These are phyloP conservation scores for Nesogale talazaci DNA, from an alignment of 2,113 vertebrate genomes.

Conservation along the genomic window DNA sequence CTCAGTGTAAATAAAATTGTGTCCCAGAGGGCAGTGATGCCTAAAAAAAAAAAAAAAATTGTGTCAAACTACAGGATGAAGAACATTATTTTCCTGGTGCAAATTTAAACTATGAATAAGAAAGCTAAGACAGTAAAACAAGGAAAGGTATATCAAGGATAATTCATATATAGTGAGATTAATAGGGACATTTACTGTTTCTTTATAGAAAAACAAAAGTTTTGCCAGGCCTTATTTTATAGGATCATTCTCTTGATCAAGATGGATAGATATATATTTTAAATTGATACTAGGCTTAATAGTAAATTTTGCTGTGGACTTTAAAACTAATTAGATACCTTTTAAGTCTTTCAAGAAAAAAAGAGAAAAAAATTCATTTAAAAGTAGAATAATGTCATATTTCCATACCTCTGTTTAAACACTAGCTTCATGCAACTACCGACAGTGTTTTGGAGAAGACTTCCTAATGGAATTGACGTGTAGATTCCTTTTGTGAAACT, in stretches of 20 bases:
- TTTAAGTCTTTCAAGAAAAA: conserved; percentile 15
- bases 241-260: conserved; percentile 15
- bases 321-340: conserved; percentile 30
- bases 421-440: neutral
- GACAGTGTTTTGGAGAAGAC: neutral
- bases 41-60: conserved; percentile 40
- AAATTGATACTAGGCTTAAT: conserved; percentile 33
- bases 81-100: conserved; percentile 4
- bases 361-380: conserved; percentile 2
- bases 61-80: conserved; percentile 12
- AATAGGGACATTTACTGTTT: neutral
- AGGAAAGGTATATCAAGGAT: neutral
- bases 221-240: neutral
- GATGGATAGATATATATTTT: conserved; percentile 24
- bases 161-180: neutral
- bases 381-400: conserved; percentile 25
- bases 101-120: conserved; percentile 46
- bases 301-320: neutral
- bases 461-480: neutral
- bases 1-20: conserved; percentile 24
- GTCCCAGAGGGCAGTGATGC: too few relatives aligned
- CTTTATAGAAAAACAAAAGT: neutral
- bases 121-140: conserved; percentile 29
- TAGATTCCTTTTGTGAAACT: neutral
- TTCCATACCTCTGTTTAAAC: neutral